Base-by-base conservation (phyloP, 2,888 invertebrate genomes). In the Limnephilus marmoratus region DNA sequence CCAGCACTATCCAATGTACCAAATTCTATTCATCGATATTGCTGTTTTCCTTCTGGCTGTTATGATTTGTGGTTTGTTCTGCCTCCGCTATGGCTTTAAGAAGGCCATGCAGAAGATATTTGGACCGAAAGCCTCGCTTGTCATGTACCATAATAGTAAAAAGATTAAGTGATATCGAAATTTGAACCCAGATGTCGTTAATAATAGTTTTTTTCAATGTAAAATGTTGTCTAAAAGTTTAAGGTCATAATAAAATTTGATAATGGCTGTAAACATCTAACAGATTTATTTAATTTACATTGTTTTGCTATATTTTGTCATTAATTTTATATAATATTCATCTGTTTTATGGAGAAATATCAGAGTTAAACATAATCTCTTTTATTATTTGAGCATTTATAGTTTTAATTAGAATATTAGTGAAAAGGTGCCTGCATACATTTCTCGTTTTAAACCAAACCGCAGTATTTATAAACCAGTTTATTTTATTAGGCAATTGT, bases 1-100 rank as follows among this genome's bases (percentile, higher is more conserved):
- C 0, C 94, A 95, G 12, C 94, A 95, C 90, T 94, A 96, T 93
- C 94, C 94, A 4, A 95, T 95, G 93, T 95, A 95, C 94, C 95
- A 96, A 94, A 95, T 95, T 92, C 92, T 95, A 37, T 94, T 96
- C 53, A 92, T 96, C 94, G 41, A 82, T 96, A 68, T 68, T 68
- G 68, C 68, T n/a, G 24, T 7, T 68, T 68, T 68, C 68, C 24
- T 68, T 68, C 9, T 68, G 11, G 68, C 7, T 68, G 4, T 68
- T 24, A 24, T 24, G 3, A 68, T 68, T 68, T 68, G 24, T 24
- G 24, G 68, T n/a, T 68, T 83, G 0, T 92, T 95, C 49, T 86
- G 45, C 45, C 83, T 86, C 15, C 13, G 29, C n/a, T 41, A n/a
- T 86, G n/a, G 11, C 3, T 11, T 86, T 3, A 41, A 45, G 45